Conservation (phyloP, 1,140 invertebrate genomes). For the Mamestra configurata region DNA sequence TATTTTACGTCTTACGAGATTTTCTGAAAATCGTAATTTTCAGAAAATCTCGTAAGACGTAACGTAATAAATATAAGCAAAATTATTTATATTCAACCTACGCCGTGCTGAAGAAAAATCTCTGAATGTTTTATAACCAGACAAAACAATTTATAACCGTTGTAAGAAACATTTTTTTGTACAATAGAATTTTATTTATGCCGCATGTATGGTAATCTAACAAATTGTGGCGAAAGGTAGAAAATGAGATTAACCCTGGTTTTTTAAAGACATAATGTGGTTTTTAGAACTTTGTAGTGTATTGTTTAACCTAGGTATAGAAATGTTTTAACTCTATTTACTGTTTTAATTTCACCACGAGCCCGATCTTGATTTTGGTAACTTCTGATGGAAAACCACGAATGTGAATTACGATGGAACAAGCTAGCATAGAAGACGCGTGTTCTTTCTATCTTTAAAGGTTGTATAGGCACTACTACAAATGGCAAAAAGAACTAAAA, state of each 20-base stretch:
- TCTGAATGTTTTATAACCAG: slow-evolving; percentile 25
- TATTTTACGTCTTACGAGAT: neutral
- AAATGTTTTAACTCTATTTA: no score
- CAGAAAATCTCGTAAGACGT: slow-evolving; percentile 1
- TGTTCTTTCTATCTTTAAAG: no score
- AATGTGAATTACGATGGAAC: no score
- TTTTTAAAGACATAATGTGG: neutral
- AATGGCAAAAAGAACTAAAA: no score
- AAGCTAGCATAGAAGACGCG: no score
- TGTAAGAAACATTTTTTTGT: slow-evolving; percentile 22
- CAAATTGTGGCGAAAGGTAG: slow-evolving; percentile 10
- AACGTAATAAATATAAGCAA: slow-evolving; percentile 6
- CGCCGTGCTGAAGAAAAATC: neutral
- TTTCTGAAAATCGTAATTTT: neutral
- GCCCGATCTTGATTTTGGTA: no score
- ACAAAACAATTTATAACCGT: slow-evolving; percentile 27
- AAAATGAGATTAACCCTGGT: neutral
- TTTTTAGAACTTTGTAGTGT: no score
- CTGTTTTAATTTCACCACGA: neutral
- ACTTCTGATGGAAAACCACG: no score
- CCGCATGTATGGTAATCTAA: slow-evolving; percentile 25
- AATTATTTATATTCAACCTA: slow-evolving; percentile 34
- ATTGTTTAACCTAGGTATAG: no score
- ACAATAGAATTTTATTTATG: slow-evolving; percentile 38
- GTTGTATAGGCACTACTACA: no score